phyloP scores from a whole-genome alignment of 2,888 invertebrate genomes.

The Pecten maximus region DNA sequence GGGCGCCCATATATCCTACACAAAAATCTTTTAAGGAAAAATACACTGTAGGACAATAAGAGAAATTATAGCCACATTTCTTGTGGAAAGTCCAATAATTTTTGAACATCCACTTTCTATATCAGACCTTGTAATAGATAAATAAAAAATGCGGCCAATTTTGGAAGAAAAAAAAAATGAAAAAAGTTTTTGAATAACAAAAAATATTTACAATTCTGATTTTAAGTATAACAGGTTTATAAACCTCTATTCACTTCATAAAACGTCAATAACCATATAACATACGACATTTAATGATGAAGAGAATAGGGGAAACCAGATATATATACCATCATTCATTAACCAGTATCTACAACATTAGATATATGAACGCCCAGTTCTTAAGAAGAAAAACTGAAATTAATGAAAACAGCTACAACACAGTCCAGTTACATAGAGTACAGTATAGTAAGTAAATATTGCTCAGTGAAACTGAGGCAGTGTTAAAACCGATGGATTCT shows the following conservation, averaged over 20 bases:
- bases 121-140: no score
- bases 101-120: no score
- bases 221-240: neutral
- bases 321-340: neutral
- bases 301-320: neutral
- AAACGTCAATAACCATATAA: neutral
- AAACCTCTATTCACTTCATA: constrained; percentile 4
- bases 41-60: neutral
- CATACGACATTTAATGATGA: neutral
- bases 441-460: constrained; percentile 30
- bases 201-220: neutral
- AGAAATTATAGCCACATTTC: neutral
- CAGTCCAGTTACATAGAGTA: constrained; percentile 35
- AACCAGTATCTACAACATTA: constrained; percentile 10
- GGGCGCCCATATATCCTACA: constrained; percentile 30
- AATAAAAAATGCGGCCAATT: neutral
- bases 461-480: neutral
- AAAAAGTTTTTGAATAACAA: neutral
- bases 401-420: constrained; percentile 30
- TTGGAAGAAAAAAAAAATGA: neutral
- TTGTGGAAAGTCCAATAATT: no score
- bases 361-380: constrained; percentile 31
- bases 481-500: neutral
- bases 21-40: neutral
- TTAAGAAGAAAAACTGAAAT: constrained; percentile 31